Conservation (phyloP, 1,140 invertebrate species). For the Drosophila bocqueti region DNA sequence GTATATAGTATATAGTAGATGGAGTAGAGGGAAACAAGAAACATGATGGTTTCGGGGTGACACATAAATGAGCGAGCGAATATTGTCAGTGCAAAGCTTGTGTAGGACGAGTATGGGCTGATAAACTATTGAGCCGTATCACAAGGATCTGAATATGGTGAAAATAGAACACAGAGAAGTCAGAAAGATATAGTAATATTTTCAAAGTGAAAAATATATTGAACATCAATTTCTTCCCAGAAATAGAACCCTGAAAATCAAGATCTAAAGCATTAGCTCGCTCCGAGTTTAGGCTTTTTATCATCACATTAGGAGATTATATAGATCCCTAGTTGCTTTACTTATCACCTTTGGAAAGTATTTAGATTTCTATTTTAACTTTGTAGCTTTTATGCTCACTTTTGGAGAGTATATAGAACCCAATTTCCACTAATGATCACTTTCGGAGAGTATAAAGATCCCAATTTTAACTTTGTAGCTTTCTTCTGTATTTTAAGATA, state of each 20-base stretch:
- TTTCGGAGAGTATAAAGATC: no score
- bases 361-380: no score
- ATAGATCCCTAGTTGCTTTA: no score
- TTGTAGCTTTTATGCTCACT: neutral
- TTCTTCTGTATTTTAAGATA: neutral
- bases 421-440: no score
- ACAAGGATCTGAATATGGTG: neutral
- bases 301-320: no score
- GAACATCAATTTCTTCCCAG: neutral
- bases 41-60: constrained; percentile 3
- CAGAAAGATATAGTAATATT: neutral
- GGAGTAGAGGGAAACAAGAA: constrained; percentile 7
- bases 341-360: no score
- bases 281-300: neutral
- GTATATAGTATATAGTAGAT: neutral
- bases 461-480: no score
- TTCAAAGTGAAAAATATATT: neutral
- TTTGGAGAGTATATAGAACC: no score
- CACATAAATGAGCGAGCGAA: constrained; percentile 12
- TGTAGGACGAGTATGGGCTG: neutral
- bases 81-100: constrained; percentile 12
- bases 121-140: neutral
- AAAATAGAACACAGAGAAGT: neutral
- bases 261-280: neutral
- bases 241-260: neutral